Base-by-base conservation (phyloP, 2,797 vertebrate genomes). In the Gallinago solitaria region DNA sequence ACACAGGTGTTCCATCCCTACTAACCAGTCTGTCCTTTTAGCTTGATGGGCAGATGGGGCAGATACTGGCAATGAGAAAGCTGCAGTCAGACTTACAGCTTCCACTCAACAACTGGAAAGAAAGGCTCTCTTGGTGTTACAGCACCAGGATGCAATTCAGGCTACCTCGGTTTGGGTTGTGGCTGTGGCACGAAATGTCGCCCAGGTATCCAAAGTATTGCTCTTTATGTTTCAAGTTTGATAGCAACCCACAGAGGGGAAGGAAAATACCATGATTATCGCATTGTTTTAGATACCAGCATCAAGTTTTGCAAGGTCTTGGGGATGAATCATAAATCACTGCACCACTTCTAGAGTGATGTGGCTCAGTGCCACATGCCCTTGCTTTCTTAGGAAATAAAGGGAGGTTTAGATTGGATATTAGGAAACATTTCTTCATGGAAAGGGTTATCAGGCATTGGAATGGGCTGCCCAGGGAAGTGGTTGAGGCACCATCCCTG, bases 1-100 rank as follows among this genome's bases (percentile, higher is more conserved):
- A 47, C 12, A 19, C 23, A 21, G 0, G 0, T 24, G 24, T 63
- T 16, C 50, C 45, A 25, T 47, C 63, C 45, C 43, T 39, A 0
- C 43, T 11, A 33, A 13, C 18, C 33, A 32, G 24, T 5, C n/a
- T 32, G 0, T 27, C 12, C 17, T 54, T 80, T 24, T 10, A 76
- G 10, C 57, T 87, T 41, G 20, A 30, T 30, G 33, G 23, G 5
- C 39, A 39, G 39, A 39, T n/a, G 53, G 51, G 35, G 56, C 68
- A 77, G n/a, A 35, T 15, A 18, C 2, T 20, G 76, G 33, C 53
- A 43, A 47, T 4, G 27, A 43, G 25, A 59, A 17, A 37, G 9
- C 43, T 89, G 37, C 56, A 33, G 19, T 53, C 33, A n/a, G 43
- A n/a, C 8, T 63, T 54, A 56, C 0, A 6, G 12, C 8, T 53